A percentile compares a stretch with the other conserved stretches of the same genome.
Evolutionary conservation across 2,113 vertebrate species (phyloP).

Genomic region (Tursiops truncatus): DNA sequence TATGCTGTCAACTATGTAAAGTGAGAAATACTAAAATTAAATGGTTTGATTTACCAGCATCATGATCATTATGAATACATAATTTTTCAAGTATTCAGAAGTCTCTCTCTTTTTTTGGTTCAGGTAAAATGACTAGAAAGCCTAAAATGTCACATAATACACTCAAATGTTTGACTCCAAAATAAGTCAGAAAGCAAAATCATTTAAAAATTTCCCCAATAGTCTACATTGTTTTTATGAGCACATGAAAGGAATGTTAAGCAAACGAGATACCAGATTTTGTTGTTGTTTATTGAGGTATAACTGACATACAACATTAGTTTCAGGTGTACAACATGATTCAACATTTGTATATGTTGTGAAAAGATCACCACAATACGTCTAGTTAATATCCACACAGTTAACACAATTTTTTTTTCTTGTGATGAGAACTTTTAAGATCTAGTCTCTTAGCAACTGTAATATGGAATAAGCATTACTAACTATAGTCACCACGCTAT

Average conservation of each 20-base stretch:
- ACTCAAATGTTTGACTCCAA: neutral
- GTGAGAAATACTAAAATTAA: neutral
- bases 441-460: neutral
- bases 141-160: neutral
- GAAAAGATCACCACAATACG: neutral
- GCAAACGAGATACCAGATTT: neutral
- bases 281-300: neutral
- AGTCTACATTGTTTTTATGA: neutral
- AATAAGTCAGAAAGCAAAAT: constrained; percentile 49
- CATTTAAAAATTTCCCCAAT: neutral
- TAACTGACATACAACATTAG: neutral
- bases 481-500: neutral
- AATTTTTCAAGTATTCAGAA: constrained; percentile 46
- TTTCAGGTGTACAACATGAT: neutral
- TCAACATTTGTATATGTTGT: neutral
- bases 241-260: neutral
- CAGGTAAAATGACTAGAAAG: neutral
- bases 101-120: neutral
- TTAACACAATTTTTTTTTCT: neutral
- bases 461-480: neutral
- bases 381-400: neutral
- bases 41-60: constrained; percentile 8
- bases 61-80: neutral
- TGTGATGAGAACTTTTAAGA: neutral
- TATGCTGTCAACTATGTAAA: neutral